phyloP scores from a whole-genome alignment of 2,113 vertebrate genomes.

The Perccottus glenii region DNA sequence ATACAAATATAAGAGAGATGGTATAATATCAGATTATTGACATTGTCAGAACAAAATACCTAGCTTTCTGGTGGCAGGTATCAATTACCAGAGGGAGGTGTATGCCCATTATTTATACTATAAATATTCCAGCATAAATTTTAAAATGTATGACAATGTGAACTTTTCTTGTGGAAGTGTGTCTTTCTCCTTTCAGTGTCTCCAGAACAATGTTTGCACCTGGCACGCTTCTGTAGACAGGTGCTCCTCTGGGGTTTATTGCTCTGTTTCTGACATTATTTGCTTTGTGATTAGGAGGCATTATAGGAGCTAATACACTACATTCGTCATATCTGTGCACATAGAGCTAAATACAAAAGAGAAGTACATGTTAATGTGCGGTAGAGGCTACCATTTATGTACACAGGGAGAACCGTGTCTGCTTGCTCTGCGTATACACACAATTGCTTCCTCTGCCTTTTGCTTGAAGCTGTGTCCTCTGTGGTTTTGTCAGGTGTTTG shows the following conservation, averaged over 20 bases:
- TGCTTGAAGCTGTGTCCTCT: slow-evolving; percentile 56
- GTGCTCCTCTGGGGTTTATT: slow-evolving; percentile 72
- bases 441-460: slow-evolving; percentile 42
- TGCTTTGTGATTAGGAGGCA: slow-evolving; percentile 78
- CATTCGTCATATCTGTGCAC: slow-evolving; percentile 72
- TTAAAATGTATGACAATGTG: slow-evolving; percentile 33
- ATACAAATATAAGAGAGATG: too few relatives aligned
- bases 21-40: too few relatives aligned
- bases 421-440: not conserved
- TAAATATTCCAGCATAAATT: not conserved
- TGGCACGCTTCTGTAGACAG: slow-evolving; percentile 77
- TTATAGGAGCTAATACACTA: slow-evolving; percentile 67
- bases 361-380: slow-evolving; percentile 31
- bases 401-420: slow-evolving; percentile 16
- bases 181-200: slow-evolving; percentile 45
- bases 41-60: too few relatives aligned
- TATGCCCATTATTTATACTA: too few relatives aligned
- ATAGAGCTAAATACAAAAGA: slow-evolving; percentile 60
- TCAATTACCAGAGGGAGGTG: too few relatives aligned
- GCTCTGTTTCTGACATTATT: slow-evolving; percentile 75
- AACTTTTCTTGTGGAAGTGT: slow-evolving; percentile 38
- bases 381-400: slow-evolving; percentile 45
- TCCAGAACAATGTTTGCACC: slow-evolving; percentile 75
- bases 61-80: too few relatives aligned
- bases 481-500: slow-evolving; percentile 83